Evolutionary conservation across 2,888 invertebrate genomes (phyloP), one percentile per base, ranked within the genome.

Genomic region (Diarsia mendica): DNA sequence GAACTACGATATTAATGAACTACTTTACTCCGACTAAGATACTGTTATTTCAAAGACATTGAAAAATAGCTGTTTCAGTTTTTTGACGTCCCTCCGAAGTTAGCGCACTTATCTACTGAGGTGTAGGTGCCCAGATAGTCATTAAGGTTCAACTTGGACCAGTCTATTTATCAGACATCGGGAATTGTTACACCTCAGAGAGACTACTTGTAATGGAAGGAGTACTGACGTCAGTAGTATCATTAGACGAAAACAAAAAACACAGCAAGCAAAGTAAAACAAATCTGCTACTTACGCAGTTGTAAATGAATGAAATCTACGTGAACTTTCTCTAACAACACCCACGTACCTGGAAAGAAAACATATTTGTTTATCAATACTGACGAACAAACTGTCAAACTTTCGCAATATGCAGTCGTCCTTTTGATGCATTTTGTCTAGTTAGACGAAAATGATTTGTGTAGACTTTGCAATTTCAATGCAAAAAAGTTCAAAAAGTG

Each of bases 271-370:
- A 89, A 93, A 91, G 90, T 88, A 92, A 92, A 92, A 90, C 86
- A 91, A 92, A 90, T 91, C 91, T 91, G 90, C 93, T 94, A 95
- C 96, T 96, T 95, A 96, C 95, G 92, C 92, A 93, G 90, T 92
- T 85, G 85, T 85, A 90, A 93, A 92, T 90, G 89, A 92, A 93
- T 91, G 91, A 92, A 90, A 93, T 91, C 90, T 92, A 94, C 90
- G 90, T 92, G 89, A 91, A 92, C 80, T 92, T 94, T 94, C 93
- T 94, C 91, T 94, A 94, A 91, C 93, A 92, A 93, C 93, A 92
- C 91, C 91, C 91, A 96, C 96, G 92, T 96, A 96, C 96, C 96
- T 96, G 95, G 3, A 92, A 95, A 91, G 73, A 82, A 90, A 91
- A 87, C 83, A 87, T 80, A 81, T 73, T 64, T 67, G 55, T 69